Base-by-base conservation (phyloP, 2,797 vertebrate species). In the Eupleurogrammus muticus region DNA sequence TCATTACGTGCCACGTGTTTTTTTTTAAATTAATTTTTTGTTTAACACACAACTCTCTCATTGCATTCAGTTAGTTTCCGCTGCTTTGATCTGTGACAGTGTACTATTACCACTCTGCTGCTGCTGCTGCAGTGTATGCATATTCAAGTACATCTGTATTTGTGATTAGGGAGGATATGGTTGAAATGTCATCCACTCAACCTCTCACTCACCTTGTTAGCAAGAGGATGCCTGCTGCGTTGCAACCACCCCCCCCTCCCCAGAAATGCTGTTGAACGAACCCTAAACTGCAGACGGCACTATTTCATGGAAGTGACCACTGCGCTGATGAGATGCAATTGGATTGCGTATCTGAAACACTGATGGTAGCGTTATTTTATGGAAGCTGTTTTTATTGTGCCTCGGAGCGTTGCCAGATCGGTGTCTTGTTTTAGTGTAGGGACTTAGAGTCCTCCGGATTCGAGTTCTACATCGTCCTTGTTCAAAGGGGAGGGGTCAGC, bases 311-410 rank as follows among this genome's bases (percentile, higher is more conserved):
- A 78, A 83, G 75, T 82, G 87, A 89, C 83, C 79, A 64, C 67
- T 67, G 68, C 71, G 76, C 86, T 91, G 84, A 91, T 87, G 85
- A 90, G 86, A 90, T 91, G 87, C 89, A 81, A 89, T 90, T 90
- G 87, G 88, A 91, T 89, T 90, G 88, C 89, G 83, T 88, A 89
- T 89, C 72, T 81, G 70, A 88, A 88, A 79, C 82, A 83, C 78
- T 87, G 87, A 90, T 87, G 77, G 82, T 82, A 83, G 86, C 80
- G 11, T 85, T 90, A 86, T 91, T 92, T 89, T 89, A 88, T 90
- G 73, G 85, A 82, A 83, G 83, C 83, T 76, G 63, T 57, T 89
- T 85, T 91, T 90, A 91, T 85, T 87, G 87, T 66, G 56, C 62
- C 36, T 83, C 91, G 91, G 89, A 89, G 70, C 13, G n/a, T 54